phyloP scores from a whole-genome alignment of 2,888 invertebrate species.

The Melipona bicolor region DNA sequence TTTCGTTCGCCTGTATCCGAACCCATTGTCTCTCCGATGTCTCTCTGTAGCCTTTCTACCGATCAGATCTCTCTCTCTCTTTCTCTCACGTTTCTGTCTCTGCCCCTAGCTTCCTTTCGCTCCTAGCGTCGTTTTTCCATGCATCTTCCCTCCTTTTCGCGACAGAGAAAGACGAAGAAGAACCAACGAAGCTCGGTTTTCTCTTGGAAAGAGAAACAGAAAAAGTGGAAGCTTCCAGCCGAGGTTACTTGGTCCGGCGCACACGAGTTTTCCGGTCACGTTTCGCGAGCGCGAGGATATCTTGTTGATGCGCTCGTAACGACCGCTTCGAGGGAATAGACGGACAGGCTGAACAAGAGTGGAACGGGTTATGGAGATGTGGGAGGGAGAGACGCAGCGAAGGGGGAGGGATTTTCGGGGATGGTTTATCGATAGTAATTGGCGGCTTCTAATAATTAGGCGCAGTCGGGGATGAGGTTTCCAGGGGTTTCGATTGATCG shows the following conservation, averaged over 20 bases:
- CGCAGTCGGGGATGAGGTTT: slow-evolving; percentile 39
- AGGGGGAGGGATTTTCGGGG: slow-evolving; percentile 40
- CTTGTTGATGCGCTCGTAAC: slow-evolving; percentile 36
- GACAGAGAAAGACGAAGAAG: slow-evolving; percentile 45
- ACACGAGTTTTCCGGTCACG: slow-evolving; percentile 75
- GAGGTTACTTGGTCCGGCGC: slow-evolving; percentile 73
- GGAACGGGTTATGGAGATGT: too few relatives aligned
- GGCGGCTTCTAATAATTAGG: slow-evolving; percentile 55
- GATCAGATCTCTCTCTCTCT: slow-evolving; percentile 59
- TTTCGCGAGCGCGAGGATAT: slow-evolving; percentile 48
- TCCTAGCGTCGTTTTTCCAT: slow-evolving; percentile 38
- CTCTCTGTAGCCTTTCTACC: slow-evolving; percentile 48
- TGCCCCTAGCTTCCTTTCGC: slow-evolving; percentile 43
- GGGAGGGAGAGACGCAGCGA: background rate
- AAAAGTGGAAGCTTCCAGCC: slow-evolving; percentile 76
- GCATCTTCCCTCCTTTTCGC: slow-evolving; percentile 28
- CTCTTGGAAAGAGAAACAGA: slow-evolving; percentile 56
- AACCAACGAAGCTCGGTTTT: slow-evolving; percentile 64
- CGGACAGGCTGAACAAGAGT: background rate
- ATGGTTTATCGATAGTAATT: slow-evolving; percentile 48
- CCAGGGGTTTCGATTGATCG: slow-evolving; percentile 39
- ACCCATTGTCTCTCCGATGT: slow-evolving; percentile 53
- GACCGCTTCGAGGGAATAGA: too few relatives aligned
- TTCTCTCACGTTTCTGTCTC: slow-evolving; percentile 50
- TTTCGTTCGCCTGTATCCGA: slow-evolving; percentile 30